Evolutionary conservation across 2,113 vertebrate species (phyloP).

Genomic region (Xyliphius kryptos): DNA sequence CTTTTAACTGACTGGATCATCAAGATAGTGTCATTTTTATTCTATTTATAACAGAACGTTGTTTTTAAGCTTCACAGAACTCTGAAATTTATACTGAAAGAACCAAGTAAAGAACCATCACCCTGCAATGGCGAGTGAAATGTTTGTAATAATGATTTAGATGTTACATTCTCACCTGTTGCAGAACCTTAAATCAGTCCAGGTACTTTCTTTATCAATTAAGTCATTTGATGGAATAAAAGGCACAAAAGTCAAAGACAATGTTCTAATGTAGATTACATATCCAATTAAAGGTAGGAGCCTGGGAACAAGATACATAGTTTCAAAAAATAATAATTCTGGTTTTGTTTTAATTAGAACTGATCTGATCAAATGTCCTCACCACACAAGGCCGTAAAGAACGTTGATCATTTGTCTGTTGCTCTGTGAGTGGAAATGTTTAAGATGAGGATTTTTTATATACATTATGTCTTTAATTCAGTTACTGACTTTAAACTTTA

Average conservation of each 20-base stretch:
- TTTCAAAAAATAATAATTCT: not conserved
- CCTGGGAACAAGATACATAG: slow-evolving; percentile 45
- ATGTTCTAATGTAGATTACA: slow-evolving; percentile 46
- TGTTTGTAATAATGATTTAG: not conserved
- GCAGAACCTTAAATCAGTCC: slow-evolving; percentile 40
- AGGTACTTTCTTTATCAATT: not conserved
- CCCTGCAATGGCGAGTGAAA: no score
- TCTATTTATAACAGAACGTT: no score
- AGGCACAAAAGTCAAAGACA: not conserved
- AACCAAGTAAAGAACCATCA: no score
- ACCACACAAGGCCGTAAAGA: slow-evolving; percentile 32
- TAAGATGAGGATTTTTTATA: not conserved
- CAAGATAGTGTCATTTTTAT: no score
- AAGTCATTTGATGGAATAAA: not conserved
- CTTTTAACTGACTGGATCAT: no score
- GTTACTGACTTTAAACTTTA: not conserved
- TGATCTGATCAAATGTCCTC: slow-evolving; percentile 13
- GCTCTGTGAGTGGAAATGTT: not conserved
- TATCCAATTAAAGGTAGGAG: slow-evolving; percentile 50
- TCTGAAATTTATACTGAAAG: no score
- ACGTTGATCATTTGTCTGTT: slow-evolving; percentile 13
- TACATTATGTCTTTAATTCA: not conserved
- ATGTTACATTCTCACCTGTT: slow-evolving; percentile 48
- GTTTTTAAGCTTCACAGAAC: no score
- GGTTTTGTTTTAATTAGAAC: not conserved